Evolutionary conservation across 2,888 invertebrate genomes (phyloP), one percentile per base, ranked within the genome.

Genomic region (Hecatera dysodea): DNA sequence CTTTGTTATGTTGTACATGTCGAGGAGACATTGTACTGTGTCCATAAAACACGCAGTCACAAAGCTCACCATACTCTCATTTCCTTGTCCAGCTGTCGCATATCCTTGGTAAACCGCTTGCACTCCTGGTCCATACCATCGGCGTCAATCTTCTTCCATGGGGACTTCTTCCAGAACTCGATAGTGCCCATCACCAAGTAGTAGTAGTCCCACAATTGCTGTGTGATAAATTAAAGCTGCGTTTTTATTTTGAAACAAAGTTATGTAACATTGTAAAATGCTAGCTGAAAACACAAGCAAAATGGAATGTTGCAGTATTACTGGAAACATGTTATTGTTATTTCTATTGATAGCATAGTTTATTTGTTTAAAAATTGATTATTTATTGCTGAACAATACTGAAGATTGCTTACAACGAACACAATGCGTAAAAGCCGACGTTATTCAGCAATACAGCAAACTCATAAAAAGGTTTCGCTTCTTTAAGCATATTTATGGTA

Each of bases 81-180:
- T 79, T 98, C 98, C 87, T 99, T 98, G 75, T 98, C 97, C 87
- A 99, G 94, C 44, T 96, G 97, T 82, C 98, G 96, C 42, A 98
- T 92, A 84, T 99, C 98, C 89, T 98, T 98, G 0, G 98, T 97
- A 89, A 99, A 98, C 85, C 98, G 98, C 92, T 99, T 99, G 93
- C 99, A 98, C 89, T 99, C 99, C 92, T 98, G 97, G 89, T 99
- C 99, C 98, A 99, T 99, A 66, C 97, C 97, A 87, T 99, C 99
- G 2, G 99, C 98, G 87, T 99, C 99, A 73, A 99, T 98, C 89
- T 98, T 98, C 89, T 98, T 98, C 99, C 99, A 99, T 0, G 98
- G 97, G 0, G 99, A 99, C 72, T 97, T 98, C 92, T 99, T 99
- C 99, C 99, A 99, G 90, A 98, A 98, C 64, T 98, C 97, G 69